Percentiles rank a stretch among this genome's conserved stretches.
These are phyloP conservation scores for Orchestes rusci DNA, from an alignment of 2,888 invertebrate species.

Conservation along the genomic window DNA sequence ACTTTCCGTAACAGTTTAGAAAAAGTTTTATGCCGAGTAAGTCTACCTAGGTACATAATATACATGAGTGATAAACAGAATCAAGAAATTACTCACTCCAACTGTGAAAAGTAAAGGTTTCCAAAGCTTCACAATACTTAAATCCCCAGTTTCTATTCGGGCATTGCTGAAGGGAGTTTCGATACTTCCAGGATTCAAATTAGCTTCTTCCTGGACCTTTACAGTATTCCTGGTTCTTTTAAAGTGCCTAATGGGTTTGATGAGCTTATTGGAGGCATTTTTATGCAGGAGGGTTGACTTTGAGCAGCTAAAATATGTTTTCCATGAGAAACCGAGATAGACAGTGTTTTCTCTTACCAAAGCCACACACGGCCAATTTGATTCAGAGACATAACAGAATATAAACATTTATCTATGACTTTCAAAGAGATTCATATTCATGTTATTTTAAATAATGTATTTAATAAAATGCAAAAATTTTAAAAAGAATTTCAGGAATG, in stretches of 20 bases:
- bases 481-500: no score
- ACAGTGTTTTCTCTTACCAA: constrained; percentile 5
- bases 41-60: no score
- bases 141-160: constrained; percentile 44
- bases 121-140: constrained; percentile 46
- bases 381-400: constrained; percentile 20
- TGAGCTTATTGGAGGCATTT: constrained; percentile 10
- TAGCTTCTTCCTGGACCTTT: constrained; percentile 25
- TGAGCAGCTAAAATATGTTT: constrained; percentile 21
- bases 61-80: no score
- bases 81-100: no score
- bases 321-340: background rate
- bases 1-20: no score
- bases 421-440: no score
- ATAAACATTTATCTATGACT: no score
- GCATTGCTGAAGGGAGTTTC: constrained; percentile 44
- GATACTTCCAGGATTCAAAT: constrained; percentile 34
- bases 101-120: constrained; percentile 60
- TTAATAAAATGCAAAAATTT: no score
- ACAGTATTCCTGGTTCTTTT: constrained; percentile 27
- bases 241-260: constrained; percentile 26
- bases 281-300: constrained; percentile 22
- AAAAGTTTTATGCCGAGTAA: no score
- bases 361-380: constrained; percentile 11
- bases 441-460: no score